Evolutionary conservation across 2,888 invertebrate species (phyloP), one percentile per base, ranked within the genome.

Genomic region (Anagyrus pseudococci): DNA sequence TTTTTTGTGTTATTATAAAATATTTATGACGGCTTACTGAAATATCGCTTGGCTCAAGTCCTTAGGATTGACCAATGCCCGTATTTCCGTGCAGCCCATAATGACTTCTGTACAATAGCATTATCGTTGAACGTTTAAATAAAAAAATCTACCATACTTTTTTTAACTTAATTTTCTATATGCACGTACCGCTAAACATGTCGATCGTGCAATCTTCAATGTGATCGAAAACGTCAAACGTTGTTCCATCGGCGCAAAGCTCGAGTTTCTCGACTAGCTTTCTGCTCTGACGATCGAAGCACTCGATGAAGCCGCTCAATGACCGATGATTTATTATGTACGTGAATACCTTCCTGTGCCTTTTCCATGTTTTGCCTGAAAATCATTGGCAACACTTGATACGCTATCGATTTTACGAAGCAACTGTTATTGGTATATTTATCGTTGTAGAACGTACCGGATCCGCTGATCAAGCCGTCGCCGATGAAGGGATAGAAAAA

Each of bases 401-500:
- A 44, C 43, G n/a, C 33, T 2, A 15, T 29, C 33, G 20, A 47
- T 15, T 22, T 20, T 7, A 43, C n/a, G 4, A 40, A 2, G 20
- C 44, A 33, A 23, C n/a, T 15, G 20, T 46, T 29, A 49, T 23
- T 22, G 13, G 1, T n/a, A n/a, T n/a, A n/a, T n/a, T n/a, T n/a
- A n/a, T n/a, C n/a, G n/a, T n/a, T n/a, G n/a, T n/a, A n/a, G n/a
- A n/a, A n/a, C n/a, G n/a, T 69, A 72, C 71, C 71, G 46, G 72
- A 72, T 43, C 70, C 71, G 26, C 67, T 68, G 37, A 72, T 68
- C 7, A 72, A 67, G 13, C 72, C 72, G 6, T 67, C 50, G 1
- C 70, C 71, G 49, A 72, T 57, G 17, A 70, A 69, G 4, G 71
- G 68, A 49, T 64, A 26, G 33, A 73, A 50, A 62, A 70, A 69